Conservation (phyloP, 1,140 invertebrate genomes). For the Hypsibius dujardini region DNA sequence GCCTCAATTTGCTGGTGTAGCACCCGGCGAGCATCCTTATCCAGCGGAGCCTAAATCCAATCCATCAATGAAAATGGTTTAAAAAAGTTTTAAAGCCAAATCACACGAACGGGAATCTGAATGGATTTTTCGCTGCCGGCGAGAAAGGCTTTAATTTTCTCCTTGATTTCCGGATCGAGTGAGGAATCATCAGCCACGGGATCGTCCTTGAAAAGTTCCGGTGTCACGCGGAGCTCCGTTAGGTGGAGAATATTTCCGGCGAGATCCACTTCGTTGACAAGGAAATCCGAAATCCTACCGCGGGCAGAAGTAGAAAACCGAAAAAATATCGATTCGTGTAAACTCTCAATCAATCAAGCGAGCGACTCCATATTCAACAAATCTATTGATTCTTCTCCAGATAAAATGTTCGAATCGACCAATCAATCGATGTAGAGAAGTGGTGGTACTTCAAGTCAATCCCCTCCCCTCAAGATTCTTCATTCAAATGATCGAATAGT, state of each 20-base stretch:
- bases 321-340: too few species aligned
- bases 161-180: slow-evolving; percentile 18
- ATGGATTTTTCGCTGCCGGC: not conserved
- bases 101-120: too few species aligned
- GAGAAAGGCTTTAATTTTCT: not conserved
- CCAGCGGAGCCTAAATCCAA: slow-evolving; percentile 22
- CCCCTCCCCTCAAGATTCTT: too few species aligned
- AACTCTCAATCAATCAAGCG: too few species aligned
- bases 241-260: slow-evolving; percentile 52
- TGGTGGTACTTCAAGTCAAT: too few species aligned
- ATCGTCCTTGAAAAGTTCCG: slow-evolving; percentile 29
- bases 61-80: not conserved
- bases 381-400: too few species aligned
- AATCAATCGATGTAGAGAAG: too few species aligned
- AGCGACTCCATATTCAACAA: too few species aligned
- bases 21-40: slow-evolving; percentile 11
- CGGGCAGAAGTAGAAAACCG: not conserved
- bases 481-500: not conserved
- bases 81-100: too few species aligned
- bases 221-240: slow-evolving; percentile 44
- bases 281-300: slow-evolving; percentile 64
- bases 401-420: too few species aligned
- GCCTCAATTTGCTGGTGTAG: slow-evolving; percentile 6
- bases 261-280: slow-evolving; percentile 66
- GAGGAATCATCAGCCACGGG: not conserved